Base-by-base conservation (phyloP, 2,113 vertebrate genomes). In the Oryzias javanicus region DNA sequence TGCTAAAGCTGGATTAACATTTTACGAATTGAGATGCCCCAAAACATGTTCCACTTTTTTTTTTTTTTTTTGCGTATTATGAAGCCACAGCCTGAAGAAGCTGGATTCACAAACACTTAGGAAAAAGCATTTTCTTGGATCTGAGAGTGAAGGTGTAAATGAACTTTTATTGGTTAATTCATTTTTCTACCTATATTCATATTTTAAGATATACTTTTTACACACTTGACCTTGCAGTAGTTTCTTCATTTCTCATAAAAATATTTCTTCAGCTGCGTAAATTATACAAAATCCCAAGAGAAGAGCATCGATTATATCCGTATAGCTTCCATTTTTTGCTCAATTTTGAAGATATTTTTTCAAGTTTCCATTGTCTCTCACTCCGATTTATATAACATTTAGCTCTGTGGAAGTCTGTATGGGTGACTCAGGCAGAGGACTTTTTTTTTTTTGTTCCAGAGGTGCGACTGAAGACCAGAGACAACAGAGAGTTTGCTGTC, bases 1-100 rank as follows among this genome's bases (percentile, higher is more conserved):
- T 89, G 79, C 89, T 87, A 76, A 86, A 85, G 75, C 83, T 62
- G 80, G 80, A 89, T 91, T 90, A 85, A 89, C 87, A 83, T 90
- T 89, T 88, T 87, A 79, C 48, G 76, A 51, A 73, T 60, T 65
- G 78, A 85, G 85, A 87, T 78, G 86, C 87, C 87, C 89, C 81
- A 82, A 91, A 89, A 86, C 87, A 86, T 88, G 81, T 88, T 86
- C 77, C 22, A n/a, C n/a, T n/a, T n/a, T 22, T 22, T 22, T 79
- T 79, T 86, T 85, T 87, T 82, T 80, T 79, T 69, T 48, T 56
- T 52, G 79, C 72, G 62, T 76, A 67, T 82, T 79, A 73, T 54
- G 61, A 83, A 79, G 80, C 79, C 85, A 82, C 78, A 84, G 76
- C 77, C 69, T 25, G 57, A 46, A 73, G 78, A 76, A 70, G 62